Evolutionary conservation across 92 coral and sea anemone species (phyloP).

Genomic region (Phenganax stokvisi): DNA sequence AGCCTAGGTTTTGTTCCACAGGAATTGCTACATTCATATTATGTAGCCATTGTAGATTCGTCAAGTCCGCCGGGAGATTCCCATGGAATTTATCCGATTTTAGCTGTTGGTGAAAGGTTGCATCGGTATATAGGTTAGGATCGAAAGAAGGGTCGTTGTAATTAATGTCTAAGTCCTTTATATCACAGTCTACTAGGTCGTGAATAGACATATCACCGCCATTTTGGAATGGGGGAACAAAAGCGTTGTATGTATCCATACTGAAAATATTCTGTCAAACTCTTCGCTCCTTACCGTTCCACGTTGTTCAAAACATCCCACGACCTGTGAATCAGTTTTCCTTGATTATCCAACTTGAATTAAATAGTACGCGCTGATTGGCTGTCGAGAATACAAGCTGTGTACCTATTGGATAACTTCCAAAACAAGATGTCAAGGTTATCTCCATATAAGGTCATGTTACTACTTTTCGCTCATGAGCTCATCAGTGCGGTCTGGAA

Average conservation of each 20-base stretch:
- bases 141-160: constrained; percentile 96
- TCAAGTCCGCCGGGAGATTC: constrained; percentile 71
- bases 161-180: constrained; percentile 85
- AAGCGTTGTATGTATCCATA: constrained; percentile 57
- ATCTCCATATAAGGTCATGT: constrained; percentile 91
- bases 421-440: constrained; percentile 83
- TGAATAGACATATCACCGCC: constrained; percentile 80
- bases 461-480: constrained; percentile 94
- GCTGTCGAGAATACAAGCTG: constrained; percentile 57
- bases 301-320: constrained; percentile 52
- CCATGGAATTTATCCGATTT: constrained; percentile 75
- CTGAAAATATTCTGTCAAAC: constrained; percentile 1
- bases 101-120: constrained; percentile 60
- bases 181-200: constrained; percentile 96
- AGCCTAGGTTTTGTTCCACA: constrained; percentile 68
- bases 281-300: constrained; percentile 45
- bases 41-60: constrained; percentile 96
- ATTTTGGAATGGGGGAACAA: constrained; percentile 58
- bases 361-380: constrained; percentile 64
- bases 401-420: constrained; percentile 74
- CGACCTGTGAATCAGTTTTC: constrained; percentile 94
- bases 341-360: constrained; percentile 84
- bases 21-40: constrained; percentile 81
- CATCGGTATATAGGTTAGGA: constrained; percentile 60
- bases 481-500: constrained; percentile 88